Evolutionary conservation across 2,797 vertebrate genomes (phyloP).

Genomic region (Chaetophractus vellerosus): DNA sequence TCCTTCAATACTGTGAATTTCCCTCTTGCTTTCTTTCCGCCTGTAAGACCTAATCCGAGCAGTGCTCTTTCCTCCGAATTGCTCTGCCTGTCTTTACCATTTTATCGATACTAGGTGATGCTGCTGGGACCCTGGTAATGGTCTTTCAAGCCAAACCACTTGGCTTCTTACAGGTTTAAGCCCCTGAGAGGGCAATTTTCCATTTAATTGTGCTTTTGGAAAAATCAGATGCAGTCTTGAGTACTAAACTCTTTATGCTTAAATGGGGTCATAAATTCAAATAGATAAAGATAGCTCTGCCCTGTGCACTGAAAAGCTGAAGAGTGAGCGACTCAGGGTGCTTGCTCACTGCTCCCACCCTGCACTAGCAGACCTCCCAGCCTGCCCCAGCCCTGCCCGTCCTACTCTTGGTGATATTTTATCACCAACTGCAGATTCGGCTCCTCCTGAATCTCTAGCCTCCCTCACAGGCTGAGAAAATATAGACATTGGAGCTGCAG

Average conservation of each 20-base stretch:
- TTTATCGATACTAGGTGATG: not conserved
- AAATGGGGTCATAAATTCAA: not conserved
- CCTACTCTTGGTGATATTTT: not conserved
- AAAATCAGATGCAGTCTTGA: not conserved
- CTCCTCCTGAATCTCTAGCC: not conserved
- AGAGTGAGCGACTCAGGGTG: not conserved
- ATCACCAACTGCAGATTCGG: not conserved
- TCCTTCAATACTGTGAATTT: not conserved
- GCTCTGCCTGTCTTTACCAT: not conserved
- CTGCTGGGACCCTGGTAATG: not conserved
- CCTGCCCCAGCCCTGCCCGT: not conserved
- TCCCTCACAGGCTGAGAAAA: not conserved
- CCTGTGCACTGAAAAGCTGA: not conserved
- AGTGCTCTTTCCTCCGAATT: not conserved
- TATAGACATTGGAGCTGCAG: too few relatives aligned
- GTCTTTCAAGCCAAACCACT: conserved; percentile 7
- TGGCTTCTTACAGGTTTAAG: not conserved
- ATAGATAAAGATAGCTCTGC: not conserved
- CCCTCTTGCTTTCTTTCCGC: not conserved
- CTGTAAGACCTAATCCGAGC: not conserved
- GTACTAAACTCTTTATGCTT: not conserved
- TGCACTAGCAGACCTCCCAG: rapidly evolving
- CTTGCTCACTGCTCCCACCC: not conserved
- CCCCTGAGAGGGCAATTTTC: not conserved
- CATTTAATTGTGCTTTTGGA: conserved; percentile 52